These are phyloP conservation scores for Sepiola atlantica DNA, from an alignment of 2,888 invertebrate genomes.

Conservation along the genomic window DNA sequence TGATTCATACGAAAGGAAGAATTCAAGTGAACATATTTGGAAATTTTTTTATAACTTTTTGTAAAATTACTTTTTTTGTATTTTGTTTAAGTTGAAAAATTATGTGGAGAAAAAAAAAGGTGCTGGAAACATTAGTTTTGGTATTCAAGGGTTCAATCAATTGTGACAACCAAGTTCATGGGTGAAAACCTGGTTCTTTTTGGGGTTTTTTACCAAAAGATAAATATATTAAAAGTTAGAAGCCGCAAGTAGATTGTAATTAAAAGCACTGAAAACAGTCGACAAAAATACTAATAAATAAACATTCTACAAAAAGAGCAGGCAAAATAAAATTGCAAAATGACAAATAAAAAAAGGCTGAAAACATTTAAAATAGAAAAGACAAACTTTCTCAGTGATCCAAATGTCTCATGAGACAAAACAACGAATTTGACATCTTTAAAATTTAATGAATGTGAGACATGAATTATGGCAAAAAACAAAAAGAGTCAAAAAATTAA, in stretches of 20 bases:
- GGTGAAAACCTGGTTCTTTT: not conserved
- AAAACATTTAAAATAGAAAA: not conserved
- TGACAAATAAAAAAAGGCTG: not conserved
- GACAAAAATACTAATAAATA: constrained; percentile 24
- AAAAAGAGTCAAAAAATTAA: too few relatives aligned
- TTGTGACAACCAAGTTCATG: not conserved
- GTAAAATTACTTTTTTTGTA: too few relatives aligned
- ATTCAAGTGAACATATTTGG: too few relatives aligned
- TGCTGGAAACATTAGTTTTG: too few relatives aligned
- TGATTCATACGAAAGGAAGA: too few relatives aligned
- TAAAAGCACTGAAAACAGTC: not conserved
- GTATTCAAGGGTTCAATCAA: not conserved
- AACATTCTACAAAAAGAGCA: not conserved
- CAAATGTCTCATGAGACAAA: not conserved
- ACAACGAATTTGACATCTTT: not conserved
- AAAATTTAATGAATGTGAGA: not conserved
- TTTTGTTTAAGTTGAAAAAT: too few relatives aligned
- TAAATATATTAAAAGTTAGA: not conserved
- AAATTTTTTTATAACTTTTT: too few relatives aligned
- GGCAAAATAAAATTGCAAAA: not conserved
- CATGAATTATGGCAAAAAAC: too few relatives aligned
- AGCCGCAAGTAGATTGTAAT: not conserved
- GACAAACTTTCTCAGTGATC: not conserved
- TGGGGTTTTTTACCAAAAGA: rapidly evolving
- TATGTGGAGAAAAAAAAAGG: too few relatives aligned